Base-by-base conservation (phyloP, 2,888 invertebrate genomes). In the Andrena marginata region DNA sequence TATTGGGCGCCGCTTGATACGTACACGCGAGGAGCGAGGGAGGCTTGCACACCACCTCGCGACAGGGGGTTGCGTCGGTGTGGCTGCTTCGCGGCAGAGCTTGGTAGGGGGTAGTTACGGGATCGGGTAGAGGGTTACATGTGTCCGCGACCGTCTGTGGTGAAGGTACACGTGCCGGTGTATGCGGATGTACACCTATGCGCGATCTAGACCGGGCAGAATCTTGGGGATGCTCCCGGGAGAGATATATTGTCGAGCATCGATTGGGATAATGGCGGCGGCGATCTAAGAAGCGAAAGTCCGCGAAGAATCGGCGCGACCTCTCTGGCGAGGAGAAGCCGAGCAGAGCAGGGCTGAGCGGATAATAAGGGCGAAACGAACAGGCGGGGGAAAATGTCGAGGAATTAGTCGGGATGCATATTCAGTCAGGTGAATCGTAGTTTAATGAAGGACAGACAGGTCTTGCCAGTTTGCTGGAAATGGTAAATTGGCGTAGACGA, bases 1-100 rank as follows among this genome's bases (percentile, higher is more conserved):
- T 93, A 93, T 93, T 90, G 92, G 88, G 86, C 85, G 85, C 76
- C 84, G 86, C 86, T 89, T 86, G 88, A 86, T 87, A 87, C 89
- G 88, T 87, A 83, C 85, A 87, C 89, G 85, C 85, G 68, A 77
- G 84, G 81, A 72, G 68, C 75, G 59, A 42, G 42, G 49, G 13
- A 49, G 42, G 42, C 16, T 23, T 23, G 64, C 56, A 67, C 63
- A 67, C 65, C 80, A 73, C 51, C 76, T 23, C 63, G 81, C 80
- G 87, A 87, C 88, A 84, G 77, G 84, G 67, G 74, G 77, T 49
- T 70, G 62, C 59, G 77, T 73, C 35, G 59, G 65, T 74, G 80
- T 80, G 82, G 59, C 60, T 33, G 69, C 33, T 29, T 64, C 26
- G 20, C 49, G 20, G 20, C 3, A 31, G 33, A 35, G n/a, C 2